A percentile compares a stretch with the other conserved stretches of the same genome.
Conservation (phyloP, 2,797 vertebrate genomes). For the Rhynchonycteris naso region DNA sequence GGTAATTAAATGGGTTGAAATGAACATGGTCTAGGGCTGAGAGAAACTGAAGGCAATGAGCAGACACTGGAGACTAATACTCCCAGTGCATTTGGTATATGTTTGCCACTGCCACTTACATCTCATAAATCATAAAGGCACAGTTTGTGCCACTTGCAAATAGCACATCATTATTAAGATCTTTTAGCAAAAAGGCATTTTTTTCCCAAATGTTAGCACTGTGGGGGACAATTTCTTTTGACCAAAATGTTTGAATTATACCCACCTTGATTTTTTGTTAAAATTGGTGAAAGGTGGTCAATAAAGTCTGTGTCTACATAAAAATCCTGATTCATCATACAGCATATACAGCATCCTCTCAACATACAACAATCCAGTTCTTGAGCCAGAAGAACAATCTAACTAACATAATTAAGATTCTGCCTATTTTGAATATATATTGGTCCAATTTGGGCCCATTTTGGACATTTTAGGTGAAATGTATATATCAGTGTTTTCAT, state of each 20-base stretch:
- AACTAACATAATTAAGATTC: conserved; percentile 2
- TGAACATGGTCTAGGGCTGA: neutral
- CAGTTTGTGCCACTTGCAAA: neutral
- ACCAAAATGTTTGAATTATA: conserved; percentile 28
- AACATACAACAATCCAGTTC: neutral
- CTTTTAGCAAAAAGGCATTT: neutral
- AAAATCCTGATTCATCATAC: neutral
- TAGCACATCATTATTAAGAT: neutral
- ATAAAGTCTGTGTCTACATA: neutral
- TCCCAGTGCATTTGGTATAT: neutral
- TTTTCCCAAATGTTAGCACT: neutral
- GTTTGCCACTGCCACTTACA: neutral
- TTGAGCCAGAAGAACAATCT: neutral
- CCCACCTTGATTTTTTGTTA: neutral
- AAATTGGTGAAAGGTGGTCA: neutral
- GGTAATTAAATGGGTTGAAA: neutral
- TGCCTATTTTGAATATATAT: neutral
- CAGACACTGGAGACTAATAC: neutral
- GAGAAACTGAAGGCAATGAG: neutral
- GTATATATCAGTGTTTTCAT: neutral
- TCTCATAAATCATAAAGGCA: neutral
- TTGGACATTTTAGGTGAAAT: conserved; percentile 14
- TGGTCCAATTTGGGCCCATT: neutral
- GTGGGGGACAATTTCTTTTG: conserved; percentile 6
- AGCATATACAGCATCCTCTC: no score